Base-by-base conservation (phyloP, 23 tunicate species). In the Corella eumyota region DNA sequence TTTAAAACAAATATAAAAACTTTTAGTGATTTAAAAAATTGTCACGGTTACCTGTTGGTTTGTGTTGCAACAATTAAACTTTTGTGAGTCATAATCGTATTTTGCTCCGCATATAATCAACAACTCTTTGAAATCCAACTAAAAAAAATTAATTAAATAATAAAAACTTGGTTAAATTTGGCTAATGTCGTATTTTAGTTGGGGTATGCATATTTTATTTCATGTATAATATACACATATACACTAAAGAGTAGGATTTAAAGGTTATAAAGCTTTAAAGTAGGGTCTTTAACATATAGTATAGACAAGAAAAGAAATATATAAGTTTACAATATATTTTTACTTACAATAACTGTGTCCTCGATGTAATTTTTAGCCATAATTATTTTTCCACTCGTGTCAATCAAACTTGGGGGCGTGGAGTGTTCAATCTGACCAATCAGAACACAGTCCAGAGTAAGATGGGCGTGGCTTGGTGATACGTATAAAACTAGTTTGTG, bases 351-450 rank as follows among this genome's bases (percentile, higher is more conserved):
- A 38, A 36, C 40, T 2, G 48, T 31, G 53, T 40, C 52, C 33
- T 52, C 44, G 6, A 6, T 62, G 4, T 38, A 26, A 62, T 62
- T 34, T 62, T 36, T 62, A 4, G 68, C 38, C 2, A 62, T 36
- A 1, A 62, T 52, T 31, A 62, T 38, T 1, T 25, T 51, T 5
- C 68, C 68, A 11, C 28, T 52, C 2, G 68, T 33, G 23, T 40
- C 44, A 4, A 32, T 26, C 28, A 62, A 38, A 37, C 23, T 31
- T 40, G 68, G 48, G 1, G 33, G 52, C 49, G 40, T 24, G 40
- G 29, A n/a, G 68, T 38, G 68, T 6, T 29, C 27, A 32, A 31
- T 29, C 30, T 62, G 68, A 40, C 68, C 68, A 38, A 62, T 62
- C 32, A 62, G 53, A 5, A 29, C 24, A 38, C 68, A 62, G 53